Conservation (phyloP, 2,888 invertebrate genomes). For the Antitype chi region DNA sequence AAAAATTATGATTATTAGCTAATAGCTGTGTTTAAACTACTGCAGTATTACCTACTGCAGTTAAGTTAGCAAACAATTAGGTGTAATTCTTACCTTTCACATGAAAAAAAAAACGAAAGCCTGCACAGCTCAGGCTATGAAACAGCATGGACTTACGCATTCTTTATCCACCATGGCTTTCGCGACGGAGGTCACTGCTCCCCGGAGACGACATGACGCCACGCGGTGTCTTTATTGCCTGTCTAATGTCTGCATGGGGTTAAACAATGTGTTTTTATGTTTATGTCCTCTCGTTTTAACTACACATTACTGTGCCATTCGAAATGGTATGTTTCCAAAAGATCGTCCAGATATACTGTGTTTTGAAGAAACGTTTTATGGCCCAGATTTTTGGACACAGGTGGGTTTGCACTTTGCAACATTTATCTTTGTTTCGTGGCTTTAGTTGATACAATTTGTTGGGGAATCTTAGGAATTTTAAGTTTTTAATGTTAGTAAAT, state of each 20-base stretch:
- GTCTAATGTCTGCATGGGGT: slow-evolving; percentile 67
- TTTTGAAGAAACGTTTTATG: slow-evolving; percentile 40
- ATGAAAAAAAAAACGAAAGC: slow-evolving; percentile 24
- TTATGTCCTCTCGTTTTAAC: slow-evolving; percentile 43
- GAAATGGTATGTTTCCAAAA: slow-evolving; percentile 24
- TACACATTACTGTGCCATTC: slow-evolving; percentile 37
- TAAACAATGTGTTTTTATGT: slow-evolving; percentile 61
- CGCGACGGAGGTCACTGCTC: slow-evolving; percentile 81
- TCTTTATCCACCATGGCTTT: slow-evolving; percentile 71
- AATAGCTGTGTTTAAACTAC: slow-evolving; percentile 3
- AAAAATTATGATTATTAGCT: slow-evolving; percentile 11
- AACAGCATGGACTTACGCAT: slow-evolving; percentile 60
- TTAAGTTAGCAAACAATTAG: background rate
- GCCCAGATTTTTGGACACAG: slow-evolving; percentile 18
- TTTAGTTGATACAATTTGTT: background rate
- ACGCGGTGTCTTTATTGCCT: slow-evolving; percentile 69
- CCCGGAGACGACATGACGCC: slow-evolving; percentile 79
- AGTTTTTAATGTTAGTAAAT: slow-evolving; percentile 10
- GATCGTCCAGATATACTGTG: slow-evolving; percentile 43
- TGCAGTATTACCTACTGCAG: slow-evolving; percentile 10
- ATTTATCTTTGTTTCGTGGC: background rate
- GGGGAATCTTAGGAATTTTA: slow-evolving; percentile 5
- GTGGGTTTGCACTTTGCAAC: background rate
- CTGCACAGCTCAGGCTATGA: slow-evolving; percentile 27
- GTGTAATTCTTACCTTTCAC: slow-evolving; percentile 14